Evolutionary conservation across 2,797 vertebrate genomes (phyloP), one percentile per base, ranked within the genome.

Genomic region (Argentina silus): DNA sequence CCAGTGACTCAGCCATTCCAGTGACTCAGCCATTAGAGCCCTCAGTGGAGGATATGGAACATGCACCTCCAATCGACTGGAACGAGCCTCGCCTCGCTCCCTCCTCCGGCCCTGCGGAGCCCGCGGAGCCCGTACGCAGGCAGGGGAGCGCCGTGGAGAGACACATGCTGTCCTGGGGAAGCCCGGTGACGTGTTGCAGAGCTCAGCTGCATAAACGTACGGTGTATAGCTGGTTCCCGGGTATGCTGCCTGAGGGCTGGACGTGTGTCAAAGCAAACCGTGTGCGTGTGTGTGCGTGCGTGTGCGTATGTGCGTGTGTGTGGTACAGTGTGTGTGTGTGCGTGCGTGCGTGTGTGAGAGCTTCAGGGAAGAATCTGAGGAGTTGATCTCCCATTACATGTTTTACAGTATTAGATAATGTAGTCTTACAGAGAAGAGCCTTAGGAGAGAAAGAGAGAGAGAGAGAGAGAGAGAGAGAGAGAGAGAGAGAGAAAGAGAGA

Each of bases 31-130:
- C 60, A 57, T 65, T 10, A 51, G 11, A 14, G 23, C 12, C 3
- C 11, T 43, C 44, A 9, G 61, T 44, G 44, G 53, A 44, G 45
- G 74, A 57, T 12, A 50, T 57, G 67, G 67, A 78, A 60, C 71
- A 74, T 45, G 76, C 65, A 64, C 62, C 53, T 59, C 67, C 45
- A 66, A 23, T 48, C 19, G 12, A 5, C 23, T 57, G 62, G 51
- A 66, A 74, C 56, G 10, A 17, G 56, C 74, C 67, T 6, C 36
- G 56, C 19, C 11, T 21, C 27, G 5, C 19, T n/a, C 44, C 17
- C 3, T 0, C 43, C 51, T 17, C 11, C 23, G 4, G 12, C 36
- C 36, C 62, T 3, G n/a, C 42, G 7, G 9, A 61, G 21, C 21
- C 59, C 12, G 23, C 21, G 1, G 7, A 48, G 47, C 47, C 47